Evolutionary conservation across 2,797 vertebrate species (phyloP).

Genomic region (Pipistrellus pygmaeus): DNA sequence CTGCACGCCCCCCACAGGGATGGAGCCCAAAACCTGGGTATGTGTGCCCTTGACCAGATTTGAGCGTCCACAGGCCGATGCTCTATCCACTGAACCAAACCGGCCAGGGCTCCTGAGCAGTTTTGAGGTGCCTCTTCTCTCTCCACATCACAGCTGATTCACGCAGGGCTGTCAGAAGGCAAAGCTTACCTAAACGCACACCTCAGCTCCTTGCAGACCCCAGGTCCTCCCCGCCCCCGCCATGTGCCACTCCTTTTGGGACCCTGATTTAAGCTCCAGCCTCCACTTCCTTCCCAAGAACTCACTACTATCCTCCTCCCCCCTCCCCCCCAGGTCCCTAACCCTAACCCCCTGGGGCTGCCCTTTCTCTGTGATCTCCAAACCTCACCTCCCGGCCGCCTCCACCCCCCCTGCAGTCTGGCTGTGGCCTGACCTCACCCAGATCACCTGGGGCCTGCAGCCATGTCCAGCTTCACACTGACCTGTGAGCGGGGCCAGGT

Average conservation of each 20-base stretch:
- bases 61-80: too few relatives aligned
- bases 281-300: background rate
- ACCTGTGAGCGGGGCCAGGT: background rate
- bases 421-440: background rate
- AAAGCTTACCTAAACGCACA: background rate
- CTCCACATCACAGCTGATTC: background rate
- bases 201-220: background rate
- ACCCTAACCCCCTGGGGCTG: rapidly evolving
- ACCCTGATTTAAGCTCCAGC: background rate
- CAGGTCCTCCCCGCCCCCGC: background rate
- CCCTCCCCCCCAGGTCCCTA: rapidly evolving
- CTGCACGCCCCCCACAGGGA: too few relatives aligned
- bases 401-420: background rate
- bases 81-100: too few relatives aligned
- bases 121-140: background rate
- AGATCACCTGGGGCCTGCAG: background rate
- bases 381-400: background rate
- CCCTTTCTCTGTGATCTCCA: background rate
- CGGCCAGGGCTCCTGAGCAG: background rate
- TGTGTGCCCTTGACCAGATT: too few relatives aligned
- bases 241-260: background rate
- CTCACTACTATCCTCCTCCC: too few relatives aligned
- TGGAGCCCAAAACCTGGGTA: too few relatives aligned
- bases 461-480: rapidly evolving
- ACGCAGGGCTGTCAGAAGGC: background rate